Conservation (phyloP, 2,888 invertebrate species). For the Penaeus monodon region DNA sequence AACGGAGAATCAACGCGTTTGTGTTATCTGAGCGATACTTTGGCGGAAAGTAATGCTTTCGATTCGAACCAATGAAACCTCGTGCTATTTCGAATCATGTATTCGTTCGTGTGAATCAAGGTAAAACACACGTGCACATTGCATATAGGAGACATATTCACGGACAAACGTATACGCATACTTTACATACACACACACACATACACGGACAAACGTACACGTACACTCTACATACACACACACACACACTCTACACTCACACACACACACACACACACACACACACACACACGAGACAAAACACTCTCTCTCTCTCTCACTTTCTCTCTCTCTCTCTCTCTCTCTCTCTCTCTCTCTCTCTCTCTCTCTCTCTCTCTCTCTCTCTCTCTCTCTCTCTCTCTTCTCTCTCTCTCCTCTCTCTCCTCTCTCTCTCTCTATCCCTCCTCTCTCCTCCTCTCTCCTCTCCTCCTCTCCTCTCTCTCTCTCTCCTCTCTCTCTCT, state of each 20-base stretch:
- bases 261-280: no score
- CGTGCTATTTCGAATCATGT: no score
- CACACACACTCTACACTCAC: no score
- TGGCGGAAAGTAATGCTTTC: no score
- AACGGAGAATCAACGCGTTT: no score
- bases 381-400: neutral
- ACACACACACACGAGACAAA: neutral
- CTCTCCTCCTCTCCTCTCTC: neutral
- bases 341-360: neutral
- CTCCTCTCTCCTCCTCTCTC: neutral
- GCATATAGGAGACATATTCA: no score
- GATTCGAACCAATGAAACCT: no score
- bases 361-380: conserved; percentile 5
- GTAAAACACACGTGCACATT: no score
- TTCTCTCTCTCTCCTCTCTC: neutral
- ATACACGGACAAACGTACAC: no score
- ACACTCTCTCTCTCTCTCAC: neutral
- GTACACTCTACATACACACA: no score
- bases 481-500: neutral
- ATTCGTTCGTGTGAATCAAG: no score
- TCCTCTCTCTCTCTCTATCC: neutral
- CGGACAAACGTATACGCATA: neutral
- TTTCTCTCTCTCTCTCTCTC: neutral
- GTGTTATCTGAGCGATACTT: no score
- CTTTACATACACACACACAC: neutral